A percentile compares a stretch with the other conserved stretches of the same genome.
phyloP scores from a whole-genome alignment of 2,888 invertebrate species.

The Leuctra nigra region DNA sequence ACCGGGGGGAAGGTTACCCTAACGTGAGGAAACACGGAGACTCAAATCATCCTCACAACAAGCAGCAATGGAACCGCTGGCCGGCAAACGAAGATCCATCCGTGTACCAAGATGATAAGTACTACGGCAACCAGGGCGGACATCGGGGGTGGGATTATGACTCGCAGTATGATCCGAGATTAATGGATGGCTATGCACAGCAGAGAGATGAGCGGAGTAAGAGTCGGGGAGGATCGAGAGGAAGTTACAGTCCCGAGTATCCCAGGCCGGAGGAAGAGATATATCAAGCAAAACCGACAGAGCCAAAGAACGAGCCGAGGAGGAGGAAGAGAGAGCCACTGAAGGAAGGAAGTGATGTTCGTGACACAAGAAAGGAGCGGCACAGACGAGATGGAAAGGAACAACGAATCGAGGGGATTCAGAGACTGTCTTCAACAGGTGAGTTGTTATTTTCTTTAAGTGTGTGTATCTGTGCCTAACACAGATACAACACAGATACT shows the following conservation, averaged over 20 bases:
- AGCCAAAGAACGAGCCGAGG: too few species aligned
- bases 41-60: slow-evolving; percentile 8
- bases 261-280: too few species aligned
- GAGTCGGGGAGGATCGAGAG: not conserved
- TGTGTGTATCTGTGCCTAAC: too few species aligned
- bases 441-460: too few species aligned
- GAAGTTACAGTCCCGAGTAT: too few species aligned
- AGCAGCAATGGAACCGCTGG: slow-evolving; percentile 6
- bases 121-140: not conserved
- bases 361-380: too few species aligned
- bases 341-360: not conserved
- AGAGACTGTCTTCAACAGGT: slow-evolving; percentile 24
- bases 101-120: slow-evolving; percentile 10
- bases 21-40: slow-evolving; percentile 24
- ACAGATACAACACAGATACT: too few species aligned
- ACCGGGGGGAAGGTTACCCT: slow-evolving; percentile 15
- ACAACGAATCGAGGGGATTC: slow-evolving; percentile 15
- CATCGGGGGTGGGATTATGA: slow-evolving; percentile 20
- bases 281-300: too few species aligned
- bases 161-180: slow-evolving; percentile 15
- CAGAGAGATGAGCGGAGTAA: slow-evolving; percentile 21
- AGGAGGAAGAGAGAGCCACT: not conserved
- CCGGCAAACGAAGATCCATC: not conserved
- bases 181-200: not conserved
- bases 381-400: too few species aligned